Evolutionary conservation across 2,888 invertebrate species (phyloP).

Genomic region (Leptinotarsa haldemani): DNA sequence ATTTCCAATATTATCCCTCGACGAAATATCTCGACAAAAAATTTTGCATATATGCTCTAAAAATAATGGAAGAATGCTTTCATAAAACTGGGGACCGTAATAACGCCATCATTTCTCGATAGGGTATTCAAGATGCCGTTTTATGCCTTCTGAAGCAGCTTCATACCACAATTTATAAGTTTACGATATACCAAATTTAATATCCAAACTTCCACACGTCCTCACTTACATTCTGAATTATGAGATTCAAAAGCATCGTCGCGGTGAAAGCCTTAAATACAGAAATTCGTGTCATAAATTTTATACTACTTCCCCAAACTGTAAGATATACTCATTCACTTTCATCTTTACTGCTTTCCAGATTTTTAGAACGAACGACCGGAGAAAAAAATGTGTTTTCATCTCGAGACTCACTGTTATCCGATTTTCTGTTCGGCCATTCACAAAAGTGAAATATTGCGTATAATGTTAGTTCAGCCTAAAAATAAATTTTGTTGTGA

Average conservation of each 20-base stretch:
- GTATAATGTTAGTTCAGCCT: neutral
- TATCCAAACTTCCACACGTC: constrained; percentile 4
- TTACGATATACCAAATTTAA: constrained; percentile 8
- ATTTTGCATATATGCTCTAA: neutral
- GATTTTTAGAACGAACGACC: neutral
- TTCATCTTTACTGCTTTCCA: neutral
- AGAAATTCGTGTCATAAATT: constrained; percentile 10
- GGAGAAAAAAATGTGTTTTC: constrained; percentile 7
- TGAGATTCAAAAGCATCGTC: neutral
- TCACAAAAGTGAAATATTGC: neutral
- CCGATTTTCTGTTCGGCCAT: neutral
- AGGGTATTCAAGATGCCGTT: neutral
- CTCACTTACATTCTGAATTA: constrained; percentile 15
- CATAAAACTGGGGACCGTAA: neutral
- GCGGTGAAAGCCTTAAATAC: constrained; percentile 8
- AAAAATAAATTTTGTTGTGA: too few relatives aligned
- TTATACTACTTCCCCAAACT: constrained; percentile 5
- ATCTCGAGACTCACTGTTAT: neutral
- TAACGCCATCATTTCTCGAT: constrained; percentile 10
- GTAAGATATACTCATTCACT: constrained; percentile 11
- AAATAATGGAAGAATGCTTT: neutral
- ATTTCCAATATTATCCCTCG: neutral
- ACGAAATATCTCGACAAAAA: neutral
- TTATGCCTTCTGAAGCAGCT: neutral
- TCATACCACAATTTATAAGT: constrained; percentile 14